Base-by-base conservation (phyloP, 35 echinoderm and acorn worm species). In the Apostichopus parvimensis region DNA sequence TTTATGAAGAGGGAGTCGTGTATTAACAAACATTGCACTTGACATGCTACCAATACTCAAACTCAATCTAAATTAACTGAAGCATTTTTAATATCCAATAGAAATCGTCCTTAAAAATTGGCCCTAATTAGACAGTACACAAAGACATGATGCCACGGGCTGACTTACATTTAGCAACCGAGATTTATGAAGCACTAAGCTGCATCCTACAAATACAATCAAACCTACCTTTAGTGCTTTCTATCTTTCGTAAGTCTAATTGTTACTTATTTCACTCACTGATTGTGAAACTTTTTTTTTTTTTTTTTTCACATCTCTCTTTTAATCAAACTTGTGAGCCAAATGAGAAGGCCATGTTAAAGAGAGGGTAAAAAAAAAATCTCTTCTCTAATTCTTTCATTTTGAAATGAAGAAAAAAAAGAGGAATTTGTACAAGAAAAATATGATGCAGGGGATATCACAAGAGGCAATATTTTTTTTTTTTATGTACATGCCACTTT, bases 61-160 rank as follows among this genome's bases (percentile, higher is more conserved):
- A 53, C 89, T 23, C 73, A 78, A 91, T 79, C 73, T 59, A 91
- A 77, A 79, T 91, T 91, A 91, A 91, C 75, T 91, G 73, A 91
- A 91, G 89, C 89, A 91, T 91, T 91, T 91, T 91, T 91, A 91
- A 91, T 91, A 91, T 91, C 89, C 76, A 56, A 78, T 91, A 59
- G 72, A 91, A 91, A 88, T 88, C 64, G 64, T 61, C 57, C 61
- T 88, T 88, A 88, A 88, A 88, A 18, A 88, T 88, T 88, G 57
- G 86, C 54, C 58, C 71, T 88, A 66, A 88, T 88, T 66, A 88
- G 86, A 88, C 86, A 88, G 11, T 64, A 64, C 45, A 64, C 86
- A 75, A 75, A 72, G 86, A 34, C 68, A 88, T 52, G 57, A 54
- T 73, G 86, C 86, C 86, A 88, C 23, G 17, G 86, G 86, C 86